Percentiles rank a stretch among this genome's conserved stretches.
phyloP scores from a whole-genome alignment of 1,140 invertebrate species.

The Sitobion miscanthi region DNA sequence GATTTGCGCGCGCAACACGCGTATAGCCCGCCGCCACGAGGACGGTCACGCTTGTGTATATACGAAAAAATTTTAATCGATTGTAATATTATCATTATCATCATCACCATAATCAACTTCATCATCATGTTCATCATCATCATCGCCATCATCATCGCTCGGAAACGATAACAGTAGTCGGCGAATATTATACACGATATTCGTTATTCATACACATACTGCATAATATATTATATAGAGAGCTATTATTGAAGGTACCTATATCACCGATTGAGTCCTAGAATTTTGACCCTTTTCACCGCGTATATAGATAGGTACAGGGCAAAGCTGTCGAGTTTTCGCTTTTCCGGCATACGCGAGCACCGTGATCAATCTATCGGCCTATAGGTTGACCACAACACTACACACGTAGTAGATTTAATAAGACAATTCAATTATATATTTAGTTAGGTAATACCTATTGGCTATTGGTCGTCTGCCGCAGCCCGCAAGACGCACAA shows the following conservation, averaged over 20 bases:
- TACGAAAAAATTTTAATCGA: not conserved
- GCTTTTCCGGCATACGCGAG: not conserved
- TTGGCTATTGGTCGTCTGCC: no score
- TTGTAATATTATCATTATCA: not conserved
- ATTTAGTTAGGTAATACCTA: no score
- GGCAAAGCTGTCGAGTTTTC: not conserved
- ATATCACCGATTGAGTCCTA: not conserved
- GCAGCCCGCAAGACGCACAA: no score
- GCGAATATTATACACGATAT: not conserved
- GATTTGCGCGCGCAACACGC: slow-evolving; percentile 13
- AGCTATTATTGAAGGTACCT: not conserved
- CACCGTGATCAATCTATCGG: not conserved
- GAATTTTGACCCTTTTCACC: not conserved
- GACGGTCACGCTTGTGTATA: not conserved
- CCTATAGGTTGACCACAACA: not conserved
- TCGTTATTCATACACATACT: not conserved
- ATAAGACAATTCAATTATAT: no score
- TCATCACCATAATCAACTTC: not conserved
- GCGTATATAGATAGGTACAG: no score
- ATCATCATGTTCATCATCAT: not conserved
- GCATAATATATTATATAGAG: not conserved
- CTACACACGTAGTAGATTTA: no score
- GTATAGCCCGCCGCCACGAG: not conserved
- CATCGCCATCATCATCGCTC: not conserved
- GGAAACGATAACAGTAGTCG: not conserved